A percentile compares a stretch with the other conserved stretches of the same genome.
phyloP scores from a whole-genome alignment of 2,888 invertebrate genomes.

The Phyllotreta striolata region DNA sequence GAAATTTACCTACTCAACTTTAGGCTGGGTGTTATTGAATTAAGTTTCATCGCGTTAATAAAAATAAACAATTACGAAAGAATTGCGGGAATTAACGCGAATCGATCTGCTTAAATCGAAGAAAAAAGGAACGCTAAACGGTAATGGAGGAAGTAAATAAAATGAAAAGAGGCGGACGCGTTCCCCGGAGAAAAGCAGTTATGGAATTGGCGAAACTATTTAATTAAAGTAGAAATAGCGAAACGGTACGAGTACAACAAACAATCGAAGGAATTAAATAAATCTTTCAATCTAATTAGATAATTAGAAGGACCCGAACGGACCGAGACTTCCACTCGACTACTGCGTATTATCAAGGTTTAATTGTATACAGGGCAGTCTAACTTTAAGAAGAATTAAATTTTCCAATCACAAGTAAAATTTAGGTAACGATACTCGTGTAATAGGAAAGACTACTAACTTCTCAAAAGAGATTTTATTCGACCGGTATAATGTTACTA shows the following conservation, averaged over 20 bases:
- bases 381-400: background rate
- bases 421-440: background rate
- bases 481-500: too few species aligned
- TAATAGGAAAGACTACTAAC: background rate
- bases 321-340: slow-evolving; percentile 31
- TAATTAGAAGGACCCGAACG: slow-evolving; percentile 43
- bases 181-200: slow-evolving; percentile 10
- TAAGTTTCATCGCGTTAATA: too few species aligned
- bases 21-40: too few species aligned
- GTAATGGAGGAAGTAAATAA: too few species aligned
- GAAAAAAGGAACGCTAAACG: too few species aligned
- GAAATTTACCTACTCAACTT: too few species aligned
- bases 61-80: too few species aligned
- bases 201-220: slow-evolving; percentile 24
- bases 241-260: slow-evolving; percentile 24
- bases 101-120: too few species aligned
- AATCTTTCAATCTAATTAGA: slow-evolving; percentile 41
- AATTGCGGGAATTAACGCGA: too few species aligned
- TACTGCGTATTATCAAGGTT: slow-evolving; percentile 37
- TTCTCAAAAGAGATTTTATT: background rate
- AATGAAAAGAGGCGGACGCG: too few species aligned
- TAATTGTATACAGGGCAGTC: slow-evolving; percentile 34
- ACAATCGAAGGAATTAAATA: slow-evolving; percentile 27
- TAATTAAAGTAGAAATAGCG: slow-evolving; percentile 28
- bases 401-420: background rate